phyloP scores from a whole-genome alignment of 2,888 invertebrate species.

The Pachycephus smyrnensis region DNA sequence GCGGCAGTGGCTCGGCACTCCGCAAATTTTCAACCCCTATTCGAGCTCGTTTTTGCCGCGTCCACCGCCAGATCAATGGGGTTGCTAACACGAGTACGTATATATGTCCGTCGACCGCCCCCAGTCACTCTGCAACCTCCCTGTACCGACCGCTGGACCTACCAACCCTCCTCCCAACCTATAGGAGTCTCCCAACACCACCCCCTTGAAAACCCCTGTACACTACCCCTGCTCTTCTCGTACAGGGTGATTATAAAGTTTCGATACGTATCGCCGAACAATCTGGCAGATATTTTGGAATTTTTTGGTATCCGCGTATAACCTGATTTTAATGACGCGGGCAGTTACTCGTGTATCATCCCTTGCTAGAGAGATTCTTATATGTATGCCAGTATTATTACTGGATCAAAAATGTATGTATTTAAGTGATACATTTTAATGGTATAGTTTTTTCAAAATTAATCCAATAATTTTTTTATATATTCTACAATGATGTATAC shows the following conservation, averaged over 20 bases:
- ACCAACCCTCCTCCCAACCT: constrained; percentile 20
- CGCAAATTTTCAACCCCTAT: constrained; percentile 60
- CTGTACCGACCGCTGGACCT: constrained; percentile 25
- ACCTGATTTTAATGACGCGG: not conserved
- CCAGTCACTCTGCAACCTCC: constrained; percentile 33
- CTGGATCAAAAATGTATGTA: not conserved
- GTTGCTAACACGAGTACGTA: constrained; percentile 65
- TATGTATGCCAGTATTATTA: not conserved
- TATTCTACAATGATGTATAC: not conserved
- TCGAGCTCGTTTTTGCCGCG: constrained; percentile 62
- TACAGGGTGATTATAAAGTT: constrained; percentile 56
- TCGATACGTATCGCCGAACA: constrained; percentile 22
- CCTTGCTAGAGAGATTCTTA: not conserved
- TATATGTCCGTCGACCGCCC: constrained; percentile 53
- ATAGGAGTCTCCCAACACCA: constrained; percentile 30
- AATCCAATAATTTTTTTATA: not conserved
- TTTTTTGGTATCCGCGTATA: not conserved
- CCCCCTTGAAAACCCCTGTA: constrained; percentile 32
- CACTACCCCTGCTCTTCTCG: constrained; percentile 23
- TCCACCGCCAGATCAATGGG: constrained; percentile 66
- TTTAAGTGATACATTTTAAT: not conserved
- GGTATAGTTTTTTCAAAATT: not conserved
- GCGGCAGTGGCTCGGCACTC: constrained; percentile 54
- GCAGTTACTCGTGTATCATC: not conserved
- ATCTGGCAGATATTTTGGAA: not conserved